phyloP scores from a whole-genome alignment of 2,113 vertebrate genomes.

The Pelusios castaneus region DNA sequence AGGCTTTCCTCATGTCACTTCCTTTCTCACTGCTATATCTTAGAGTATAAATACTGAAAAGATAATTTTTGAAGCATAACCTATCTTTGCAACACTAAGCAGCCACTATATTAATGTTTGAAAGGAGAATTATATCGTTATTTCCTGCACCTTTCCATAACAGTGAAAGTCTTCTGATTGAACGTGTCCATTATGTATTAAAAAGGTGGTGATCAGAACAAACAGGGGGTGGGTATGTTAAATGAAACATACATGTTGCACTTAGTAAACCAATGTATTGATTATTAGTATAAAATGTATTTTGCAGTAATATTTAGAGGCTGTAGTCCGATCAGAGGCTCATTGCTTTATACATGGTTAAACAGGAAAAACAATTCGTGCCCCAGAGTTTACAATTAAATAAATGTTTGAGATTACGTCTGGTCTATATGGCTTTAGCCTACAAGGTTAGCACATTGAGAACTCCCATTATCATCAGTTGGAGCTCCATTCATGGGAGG shows the following conservation, averaged over 20 bases:
- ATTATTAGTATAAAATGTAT: neutral
- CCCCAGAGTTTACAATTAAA: neutral
- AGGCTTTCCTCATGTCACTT: neutral
- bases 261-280: neutral
- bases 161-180: neutral
- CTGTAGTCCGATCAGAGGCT: neutral
- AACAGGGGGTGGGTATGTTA: neutral
- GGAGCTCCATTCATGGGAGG: neutral
- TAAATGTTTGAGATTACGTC: neutral
- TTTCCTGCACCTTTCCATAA: neutral
- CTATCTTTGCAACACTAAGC: neutral
- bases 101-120: neutral
- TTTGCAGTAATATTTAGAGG: neutral
- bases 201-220: neutral
- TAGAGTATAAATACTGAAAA: neutral
- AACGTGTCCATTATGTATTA: neutral
- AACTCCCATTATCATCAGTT: fast-evolving
- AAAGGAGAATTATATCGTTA: neutral
- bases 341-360: neutral
- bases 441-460: neutral
- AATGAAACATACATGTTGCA: neutral
- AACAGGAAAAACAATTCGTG: neutral
- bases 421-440: neutral
- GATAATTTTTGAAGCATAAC: too few relatives aligned
- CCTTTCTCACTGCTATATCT: neutral